These are phyloP conservation scores for Drosophila truncata DNA, from an alignment of 1,140 invertebrate genomes.

Conservation along the genomic window DNA sequence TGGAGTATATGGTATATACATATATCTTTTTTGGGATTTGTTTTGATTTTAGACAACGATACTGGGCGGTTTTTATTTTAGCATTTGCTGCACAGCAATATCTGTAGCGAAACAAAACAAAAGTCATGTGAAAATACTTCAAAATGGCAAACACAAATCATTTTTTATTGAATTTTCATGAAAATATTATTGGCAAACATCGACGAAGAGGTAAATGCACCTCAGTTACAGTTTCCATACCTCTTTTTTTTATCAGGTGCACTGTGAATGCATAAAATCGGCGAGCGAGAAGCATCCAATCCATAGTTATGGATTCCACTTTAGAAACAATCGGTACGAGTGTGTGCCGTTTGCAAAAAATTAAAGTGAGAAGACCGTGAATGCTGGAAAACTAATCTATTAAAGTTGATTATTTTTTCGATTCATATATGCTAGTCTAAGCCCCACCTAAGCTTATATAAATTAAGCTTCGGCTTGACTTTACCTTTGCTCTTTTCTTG, in stretches of 20 bases:
- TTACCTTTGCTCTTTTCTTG: constrained; percentile 69
- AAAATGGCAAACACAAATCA: constrained; percentile 76
- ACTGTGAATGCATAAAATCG: constrained; percentile 30
- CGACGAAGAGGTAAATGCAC: constrained; percentile 69
- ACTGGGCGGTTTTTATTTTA: constrained; percentile 69
- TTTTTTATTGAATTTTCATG: constrained; percentile 83
- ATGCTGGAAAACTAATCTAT: constrained; percentile 24
- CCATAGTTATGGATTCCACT: constrained; percentile 9
- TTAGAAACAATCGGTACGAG: neutral
- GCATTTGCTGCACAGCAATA: constrained; percentile 74
- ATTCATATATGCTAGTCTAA: constrained; percentile 17
- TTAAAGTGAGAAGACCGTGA: constrained; percentile 17
- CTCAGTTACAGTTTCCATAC: constrained; percentile 35
- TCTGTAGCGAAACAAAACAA: constrained; percentile 55
- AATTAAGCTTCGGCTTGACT: constrained; percentile 48
- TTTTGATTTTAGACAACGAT: constrained; percentile 73
- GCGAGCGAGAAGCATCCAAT: constrained; percentile 1
- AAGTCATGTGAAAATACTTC: constrained; percentile 54
- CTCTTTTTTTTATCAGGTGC: constrained; percentile 38
- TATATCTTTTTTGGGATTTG: constrained; percentile 45
- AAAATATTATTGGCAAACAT: constrained; percentile 79
- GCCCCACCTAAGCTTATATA: constrained; percentile 23
- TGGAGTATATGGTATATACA: constrained; percentile 28
- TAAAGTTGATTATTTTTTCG: constrained; percentile 19
- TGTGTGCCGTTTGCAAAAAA: constrained; percentile 23